Conservation (phyloP, 1,140 invertebrate species). For the Diuraphis noxia region DNA sequence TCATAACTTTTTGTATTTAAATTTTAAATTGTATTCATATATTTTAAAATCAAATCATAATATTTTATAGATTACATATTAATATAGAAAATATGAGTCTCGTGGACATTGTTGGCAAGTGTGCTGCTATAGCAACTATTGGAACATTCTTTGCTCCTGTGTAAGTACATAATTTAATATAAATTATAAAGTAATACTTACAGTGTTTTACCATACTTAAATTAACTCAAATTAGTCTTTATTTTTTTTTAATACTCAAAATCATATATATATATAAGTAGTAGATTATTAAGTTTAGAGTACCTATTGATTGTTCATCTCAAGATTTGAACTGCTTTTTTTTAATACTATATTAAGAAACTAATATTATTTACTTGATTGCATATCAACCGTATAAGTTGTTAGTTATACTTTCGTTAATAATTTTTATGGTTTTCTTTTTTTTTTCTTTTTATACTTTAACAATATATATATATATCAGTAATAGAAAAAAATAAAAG, state of each 20-base stretch:
- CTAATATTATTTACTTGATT: too few species aligned
- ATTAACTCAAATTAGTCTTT: too few species aligned
- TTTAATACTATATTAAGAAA: too few species aligned
- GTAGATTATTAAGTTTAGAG: neutral
- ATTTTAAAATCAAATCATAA: neutral
- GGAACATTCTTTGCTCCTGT: conserved; percentile 69
- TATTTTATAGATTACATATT: neutral
- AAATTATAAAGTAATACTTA: neutral
- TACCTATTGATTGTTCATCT: neutral
- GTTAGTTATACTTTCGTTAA: too few species aligned
- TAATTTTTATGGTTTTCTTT: too few species aligned
- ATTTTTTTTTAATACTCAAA: too few species aligned
- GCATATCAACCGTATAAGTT: too few species aligned
- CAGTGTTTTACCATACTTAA: neutral
- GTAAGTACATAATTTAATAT: conserved; percentile 59
- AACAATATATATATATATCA: too few species aligned
- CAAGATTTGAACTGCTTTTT: neutral
- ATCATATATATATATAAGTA: neutral
- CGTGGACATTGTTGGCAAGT: conserved; percentile 64
- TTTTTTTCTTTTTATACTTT: too few species aligned
- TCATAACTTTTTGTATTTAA: neutral
- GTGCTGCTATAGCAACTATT: conserved; percentile 66
- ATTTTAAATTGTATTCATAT: neutral
- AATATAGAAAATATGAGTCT: conserved; percentile 57
- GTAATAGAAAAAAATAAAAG: too few species aligned